Base-by-base conservation (phyloP, 2,888 invertebrate genomes). In the Dynastes maya region DNA sequence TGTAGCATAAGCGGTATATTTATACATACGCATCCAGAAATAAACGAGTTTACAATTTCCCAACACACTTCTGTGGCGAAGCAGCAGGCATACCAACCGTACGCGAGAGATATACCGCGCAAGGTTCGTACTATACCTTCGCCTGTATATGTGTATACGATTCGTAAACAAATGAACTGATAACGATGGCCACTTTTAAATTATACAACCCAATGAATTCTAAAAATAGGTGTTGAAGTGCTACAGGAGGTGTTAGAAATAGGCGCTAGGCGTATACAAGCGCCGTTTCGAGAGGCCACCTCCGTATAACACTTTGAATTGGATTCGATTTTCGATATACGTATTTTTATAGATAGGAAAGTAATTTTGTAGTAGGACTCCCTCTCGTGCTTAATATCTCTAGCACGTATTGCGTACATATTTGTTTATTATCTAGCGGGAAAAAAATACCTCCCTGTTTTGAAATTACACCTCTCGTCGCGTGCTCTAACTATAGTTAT, bases 131-230 rank as follows among this genome's bases (percentile, higher is more conserved):
- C 16, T 45, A 32, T 3, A 67, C 45, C n/a, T 67, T 37, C 16
- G 65, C 22, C 22, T 40, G 32, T 32, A 29, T 70, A n/a, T 29
- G 32, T 70, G 53, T 70, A 49, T 5, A 3, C n/a, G 29, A 58
- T 32, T 37, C 58, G 55, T 71, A 71, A 71, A 71, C 71, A 71
- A 71, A 71, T 71, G 71, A 71, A 71, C 71, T 71, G 71, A 71
- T 71, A 71, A 71, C 71, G 71, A 71, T 58, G 53, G 71, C 71
- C 71, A 71, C 71, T 71, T 71, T 71, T 71, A 71, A 71, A 71
- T 71, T 71, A 55, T 71, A 71, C 71, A 71, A 71, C 55, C 71
- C 71, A 55, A 71, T 71, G 71, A 71, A 71, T 71, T 71, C 71
- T 71, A 71, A 71, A 71, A 71, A 71, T 71, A 71, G 55, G 71